Base-by-base conservation (phyloP, 2,888 invertebrate genomes). In the Meta bourneti region DNA sequence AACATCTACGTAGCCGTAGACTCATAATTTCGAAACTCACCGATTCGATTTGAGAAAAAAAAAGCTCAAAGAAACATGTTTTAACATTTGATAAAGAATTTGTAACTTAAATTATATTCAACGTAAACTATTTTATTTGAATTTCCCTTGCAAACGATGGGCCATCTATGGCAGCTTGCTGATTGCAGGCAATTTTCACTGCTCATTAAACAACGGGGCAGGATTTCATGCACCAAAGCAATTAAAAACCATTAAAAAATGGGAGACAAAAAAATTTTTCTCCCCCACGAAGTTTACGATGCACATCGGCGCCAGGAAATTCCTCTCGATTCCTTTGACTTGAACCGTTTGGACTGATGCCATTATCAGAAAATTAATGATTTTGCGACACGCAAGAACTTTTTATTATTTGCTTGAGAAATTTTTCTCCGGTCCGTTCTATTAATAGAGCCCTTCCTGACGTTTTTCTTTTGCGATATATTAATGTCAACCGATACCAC, bases 321-420 rank as follows among this genome's bases (percentile, higher is more conserved):
- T 88, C 20, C 49, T n/a, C 70, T 86, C 49, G 34, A 13, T 81
- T 34, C 19, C 69, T 69, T 69, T 82, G 83, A 54, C 19, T 34
- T 74, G 74, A 69, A 61, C 69, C 54, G 16, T 48, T 89, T 89
- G 89, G 89, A 78, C 16, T 52, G 19, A 34, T 82, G 89, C 89
- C 89, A 89, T 82, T 54, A n/a, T 54, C n/a, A 51, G 74, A 51
- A 89, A 82, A 89, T 89, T 81, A 89, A 89, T 89, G 89, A 77
- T 70, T 77, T 69, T 6, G 61, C 61, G 80, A 88, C 88, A 88
- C 88, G 88, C 88, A 61, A 74, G 74, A 85, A 85, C 54, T 81
- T 88, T 80, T 61, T 61, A 61, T 61, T 61, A 16, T 61, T 61
- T 16, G 11, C 16, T 61, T 11, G 61, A 61, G 11, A 16, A 16